These are phyloP conservation scores for Globodera rostochiensis DNA, from an alignment of 1,140 invertebrate species.

Conservation along the genomic window DNA sequence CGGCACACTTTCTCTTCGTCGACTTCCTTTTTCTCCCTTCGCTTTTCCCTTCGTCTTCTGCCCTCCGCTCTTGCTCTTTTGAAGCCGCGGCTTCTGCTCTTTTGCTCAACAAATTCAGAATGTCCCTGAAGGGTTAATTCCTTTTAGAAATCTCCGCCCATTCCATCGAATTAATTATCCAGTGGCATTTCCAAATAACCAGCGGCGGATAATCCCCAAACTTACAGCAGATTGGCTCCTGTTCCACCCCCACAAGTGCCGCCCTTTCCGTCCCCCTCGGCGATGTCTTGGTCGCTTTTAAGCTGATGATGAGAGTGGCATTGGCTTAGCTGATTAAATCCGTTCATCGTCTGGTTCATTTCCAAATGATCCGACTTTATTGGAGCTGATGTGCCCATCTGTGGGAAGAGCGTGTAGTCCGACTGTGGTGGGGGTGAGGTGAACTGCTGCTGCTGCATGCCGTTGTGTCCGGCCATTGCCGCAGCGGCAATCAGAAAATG, in stretches of 20 bases:
- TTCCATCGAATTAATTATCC: not conserved
- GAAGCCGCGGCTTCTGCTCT: slow-evolving; percentile 4
- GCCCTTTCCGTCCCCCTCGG: not conserved
- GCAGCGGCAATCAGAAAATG: slow-evolving; percentile 25
- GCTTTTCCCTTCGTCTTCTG: not conserved
- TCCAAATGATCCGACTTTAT: not conserved
- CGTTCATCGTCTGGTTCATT: not conserved
- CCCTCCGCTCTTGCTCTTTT: not conserved
- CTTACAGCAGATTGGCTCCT: slow-evolving; percentile 17
- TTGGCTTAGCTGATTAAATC: not conserved
- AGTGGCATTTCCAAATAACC: not conserved
- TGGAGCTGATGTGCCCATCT: not conserved
- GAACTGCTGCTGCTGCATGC: not conserved
- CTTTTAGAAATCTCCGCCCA: not conserved
- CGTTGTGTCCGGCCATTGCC: slow-evolving; percentile 3
- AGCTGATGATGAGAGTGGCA: not conserved
- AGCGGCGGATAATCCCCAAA: not conserved
- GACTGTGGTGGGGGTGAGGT: not conserved
- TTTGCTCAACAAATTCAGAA: slow-evolving; percentile 30
- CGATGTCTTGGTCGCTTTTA: not conserved
- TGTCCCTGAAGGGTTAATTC: slow-evolving; percentile 19
- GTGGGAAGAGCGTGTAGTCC: not conserved
- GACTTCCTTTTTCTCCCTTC: not conserved
- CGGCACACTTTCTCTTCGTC: not conserved
- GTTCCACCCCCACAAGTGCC: not conserved